Base-by-base conservation (phyloP, 2,797 vertebrate species). In the Rhabdophis nuchalis region DNA sequence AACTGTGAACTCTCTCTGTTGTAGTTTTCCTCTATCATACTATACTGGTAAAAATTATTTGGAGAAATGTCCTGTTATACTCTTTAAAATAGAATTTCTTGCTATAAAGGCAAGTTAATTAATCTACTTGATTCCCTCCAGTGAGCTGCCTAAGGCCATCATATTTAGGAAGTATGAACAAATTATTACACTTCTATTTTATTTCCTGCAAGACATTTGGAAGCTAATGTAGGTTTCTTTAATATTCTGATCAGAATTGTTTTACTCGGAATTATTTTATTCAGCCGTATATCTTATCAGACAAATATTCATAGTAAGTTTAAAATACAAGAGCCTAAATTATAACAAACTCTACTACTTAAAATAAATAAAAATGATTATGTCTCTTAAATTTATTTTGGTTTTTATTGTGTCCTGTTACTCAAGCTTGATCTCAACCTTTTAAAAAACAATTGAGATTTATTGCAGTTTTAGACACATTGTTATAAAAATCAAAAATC, bases 71-170 rank as follows among this genome's bases (percentile, higher is more conserved):
- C 1, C 36, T 82, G 36, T 25, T 46, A 82, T 82, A 82, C 10
- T 91, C 68, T 54, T 88, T 90, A 82, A 46, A 89, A 89, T 53
- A 91, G 50, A 36, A 92, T 27, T 86, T 94, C 91, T 54, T 92
- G 36, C 46, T 91, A 41, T 12, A 36, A 95, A 93, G 61, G 50
- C 90, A 94, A 95, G 85, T 88, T 94, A 96, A 95, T 95, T 95
- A 94, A 93, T 90, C 77, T 94, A 91, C 90, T 93, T 93, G 92
- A 94, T 93, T 91, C 91, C 92, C 90, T 89, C 14, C 50, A 60
- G 36, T 68, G 58, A 94, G 16, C 72, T 61, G 32, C 11, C 77
- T 94, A 72, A 7, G 32, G 50, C 87, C 86, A 91, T 36, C 68
- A 46, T 88, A 82, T 86, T 23, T 53, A 90, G 54, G 52, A 82